These are phyloP conservation scores for Epizoanthus ramosus DNA, from an alignment of 92 coral and sea anemone genomes.

Conservation along the genomic window DNA sequence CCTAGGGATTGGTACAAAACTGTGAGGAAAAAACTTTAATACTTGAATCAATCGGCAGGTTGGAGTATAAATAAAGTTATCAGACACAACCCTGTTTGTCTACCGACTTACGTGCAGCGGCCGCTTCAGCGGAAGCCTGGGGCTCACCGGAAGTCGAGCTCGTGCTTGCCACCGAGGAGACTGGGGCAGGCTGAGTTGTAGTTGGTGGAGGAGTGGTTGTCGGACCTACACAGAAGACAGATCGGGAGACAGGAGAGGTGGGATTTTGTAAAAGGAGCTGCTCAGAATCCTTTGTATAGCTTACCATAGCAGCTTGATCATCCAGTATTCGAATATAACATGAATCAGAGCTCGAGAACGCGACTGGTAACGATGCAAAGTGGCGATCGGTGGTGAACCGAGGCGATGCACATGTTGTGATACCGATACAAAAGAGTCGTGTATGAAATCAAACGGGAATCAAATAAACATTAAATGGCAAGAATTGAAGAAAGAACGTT, in stretches of 20 bases:
- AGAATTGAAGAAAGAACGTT: background rate
- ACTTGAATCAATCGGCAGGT: too few species aligned
- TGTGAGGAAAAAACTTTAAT: too few species aligned
- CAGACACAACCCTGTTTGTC: background rate
- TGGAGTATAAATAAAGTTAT: background rate
- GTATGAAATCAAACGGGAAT: background rate
- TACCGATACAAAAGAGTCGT: background rate
- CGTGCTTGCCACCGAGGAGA: conserved; percentile 42
- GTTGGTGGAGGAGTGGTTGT: conserved; percentile 37
- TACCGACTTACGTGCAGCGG: conserved; percentile 29
- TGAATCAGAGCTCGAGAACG: background rate
- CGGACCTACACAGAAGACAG: conserved; percentile 28
- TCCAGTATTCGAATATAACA: background rate
- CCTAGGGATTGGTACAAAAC: too few species aligned
- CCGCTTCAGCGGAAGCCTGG: conserved; percentile 21
- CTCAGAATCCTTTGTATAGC: background rate
- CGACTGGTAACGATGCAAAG: background rate
- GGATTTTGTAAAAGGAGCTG: background rate
- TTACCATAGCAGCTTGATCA: background rate
- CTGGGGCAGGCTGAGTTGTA: conserved; percentile 35
- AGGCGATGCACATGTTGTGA: background rate
- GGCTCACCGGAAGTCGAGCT: conserved; percentile 41
- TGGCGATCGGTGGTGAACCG: background rate
- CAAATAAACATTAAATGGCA: too few species aligned
- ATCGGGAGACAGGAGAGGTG: conserved; percentile 1